phyloP scores from a whole-genome alignment of 2,113 vertebrate genomes.

The Mesocricetus auratus region DNA sequence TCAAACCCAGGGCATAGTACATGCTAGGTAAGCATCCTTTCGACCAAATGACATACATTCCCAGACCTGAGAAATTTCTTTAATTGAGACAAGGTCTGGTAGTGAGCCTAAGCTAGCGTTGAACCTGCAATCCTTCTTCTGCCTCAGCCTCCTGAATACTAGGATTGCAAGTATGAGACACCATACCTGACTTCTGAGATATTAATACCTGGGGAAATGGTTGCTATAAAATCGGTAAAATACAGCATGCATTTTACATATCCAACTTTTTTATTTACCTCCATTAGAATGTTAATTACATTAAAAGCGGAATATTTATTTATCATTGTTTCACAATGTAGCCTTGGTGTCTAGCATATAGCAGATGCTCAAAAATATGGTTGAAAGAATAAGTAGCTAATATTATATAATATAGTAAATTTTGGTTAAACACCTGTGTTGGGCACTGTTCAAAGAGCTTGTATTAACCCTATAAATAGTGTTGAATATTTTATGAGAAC shows the following conservation, averaged over 20 bases:
- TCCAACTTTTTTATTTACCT: neutral
- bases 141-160: neutral
- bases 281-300: neutral
- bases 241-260: neutral
- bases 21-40: neutral
- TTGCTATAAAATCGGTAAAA: conserved; percentile 7
- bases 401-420: neutral
- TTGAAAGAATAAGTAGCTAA: neutral
- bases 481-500: conserved; percentile 37
- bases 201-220: neutral
- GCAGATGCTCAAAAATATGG: neutral
- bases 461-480: conserved; percentile 14
- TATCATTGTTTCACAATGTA: neutral
- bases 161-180: neutral
- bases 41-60: too few relatives aligned
- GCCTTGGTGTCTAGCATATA: neutral
- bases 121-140: neutral
- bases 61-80: neutral
- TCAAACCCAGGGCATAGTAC: neutral
- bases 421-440: neutral
- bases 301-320: neutral
- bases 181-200: neutral
- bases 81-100: neutral
- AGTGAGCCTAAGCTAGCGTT: neutral
- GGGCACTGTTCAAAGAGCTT: neutral